phyloP scores from a whole-genome alignment of 2,797 vertebrate species.

The Halcyon chelicuti region DNA sequence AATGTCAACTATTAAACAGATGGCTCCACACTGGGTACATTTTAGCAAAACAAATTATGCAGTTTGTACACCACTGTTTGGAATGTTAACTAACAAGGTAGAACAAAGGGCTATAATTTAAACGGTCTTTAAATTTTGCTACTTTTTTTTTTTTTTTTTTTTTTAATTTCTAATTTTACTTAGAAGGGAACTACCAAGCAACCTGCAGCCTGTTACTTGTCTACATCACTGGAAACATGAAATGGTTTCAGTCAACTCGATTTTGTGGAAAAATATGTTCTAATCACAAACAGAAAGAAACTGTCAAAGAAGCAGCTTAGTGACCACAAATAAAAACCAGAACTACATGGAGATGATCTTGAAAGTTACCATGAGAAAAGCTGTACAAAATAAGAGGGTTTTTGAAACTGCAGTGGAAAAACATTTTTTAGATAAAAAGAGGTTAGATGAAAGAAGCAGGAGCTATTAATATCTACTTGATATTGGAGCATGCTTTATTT shows the following conservation, averaged over 20 bases:
- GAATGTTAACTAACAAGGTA: slow-evolving; percentile 43
- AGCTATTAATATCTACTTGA: neutral
- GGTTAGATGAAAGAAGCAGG: neutral
- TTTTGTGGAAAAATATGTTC: neutral
- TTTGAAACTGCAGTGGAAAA: neutral
- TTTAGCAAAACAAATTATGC: slow-evolving; percentile 23
- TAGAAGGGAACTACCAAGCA: neutral
- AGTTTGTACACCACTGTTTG: neutral
- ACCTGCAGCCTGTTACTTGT: neutral
- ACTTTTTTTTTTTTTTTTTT: neutral
- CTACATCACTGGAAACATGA: neutral
- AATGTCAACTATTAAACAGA: slow-evolving; percentile 26
- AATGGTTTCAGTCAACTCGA: neutral
- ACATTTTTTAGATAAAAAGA: neutral
- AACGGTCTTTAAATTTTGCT: neutral
- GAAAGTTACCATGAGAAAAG: neutral
- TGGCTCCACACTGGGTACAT: neutral
- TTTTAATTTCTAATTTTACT: neutral
- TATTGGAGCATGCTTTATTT: neutral
- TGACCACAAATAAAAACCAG: neutral
- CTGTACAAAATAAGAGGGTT: neutral
- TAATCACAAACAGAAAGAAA: neutral
- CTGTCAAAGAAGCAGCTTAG: neutral
- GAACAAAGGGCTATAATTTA: neutral
- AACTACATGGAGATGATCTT: neutral